phyloP scores from a whole-genome alignment of 2,113 vertebrate genomes.

The Carassius auratus region DNA sequence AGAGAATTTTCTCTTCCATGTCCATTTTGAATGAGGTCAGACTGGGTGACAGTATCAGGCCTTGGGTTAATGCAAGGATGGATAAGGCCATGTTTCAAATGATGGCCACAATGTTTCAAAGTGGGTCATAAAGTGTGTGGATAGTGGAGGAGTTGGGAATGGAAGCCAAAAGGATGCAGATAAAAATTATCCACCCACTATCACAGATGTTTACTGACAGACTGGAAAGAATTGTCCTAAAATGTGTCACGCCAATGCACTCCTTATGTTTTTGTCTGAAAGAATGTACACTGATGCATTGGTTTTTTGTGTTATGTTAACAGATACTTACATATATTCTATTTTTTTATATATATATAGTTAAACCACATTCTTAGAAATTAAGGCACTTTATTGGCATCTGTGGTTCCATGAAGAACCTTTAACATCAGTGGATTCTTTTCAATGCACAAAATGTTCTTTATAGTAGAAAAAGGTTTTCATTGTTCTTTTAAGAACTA shows the following conservation, averaged over 20 bases:
- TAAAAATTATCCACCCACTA: background rate
- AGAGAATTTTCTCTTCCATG: background rate
- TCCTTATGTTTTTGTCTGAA: background rate
- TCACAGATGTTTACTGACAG: constrained; percentile 1
- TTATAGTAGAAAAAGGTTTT: background rate
- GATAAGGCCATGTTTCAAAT: background rate
- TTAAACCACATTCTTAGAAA: background rate
- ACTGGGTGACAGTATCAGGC: background rate
- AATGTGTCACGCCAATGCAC: background rate
- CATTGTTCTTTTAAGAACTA: background rate
- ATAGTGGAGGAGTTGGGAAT: background rate
- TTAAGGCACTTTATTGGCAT: background rate
- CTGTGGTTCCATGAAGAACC: background rate
- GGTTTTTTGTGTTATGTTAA: background rate
- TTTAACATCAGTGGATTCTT: background rate
- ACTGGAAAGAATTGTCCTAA: background rate
- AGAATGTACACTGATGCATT: background rate
- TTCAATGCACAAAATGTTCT: background rate
- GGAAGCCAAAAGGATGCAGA: background rate
- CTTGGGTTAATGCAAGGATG: background rate
- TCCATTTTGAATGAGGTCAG: constrained; percentile 3
- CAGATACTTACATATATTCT: background rate
- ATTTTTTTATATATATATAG: background rate
- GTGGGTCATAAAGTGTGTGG: constrained; percentile 1
- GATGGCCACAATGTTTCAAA: background rate